Conservation (phyloP, 2,797 vertebrate species). For the Pangasius macronema region DNA sequence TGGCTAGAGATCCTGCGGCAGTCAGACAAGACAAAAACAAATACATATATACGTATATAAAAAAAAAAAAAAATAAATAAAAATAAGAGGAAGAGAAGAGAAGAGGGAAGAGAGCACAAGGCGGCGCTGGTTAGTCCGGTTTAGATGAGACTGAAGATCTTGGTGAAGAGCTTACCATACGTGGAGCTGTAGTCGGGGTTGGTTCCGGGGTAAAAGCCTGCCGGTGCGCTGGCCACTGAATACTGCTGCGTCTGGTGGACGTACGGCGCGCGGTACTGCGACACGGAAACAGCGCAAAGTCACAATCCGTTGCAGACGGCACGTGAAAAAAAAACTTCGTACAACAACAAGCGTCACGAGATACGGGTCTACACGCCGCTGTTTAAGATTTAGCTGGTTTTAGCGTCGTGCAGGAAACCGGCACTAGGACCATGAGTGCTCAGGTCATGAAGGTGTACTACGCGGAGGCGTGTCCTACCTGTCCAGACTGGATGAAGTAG, state of each 20-base stretch:
- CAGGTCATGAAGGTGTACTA: neutral
- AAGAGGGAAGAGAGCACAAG: neutral
- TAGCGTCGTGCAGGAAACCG: neutral
- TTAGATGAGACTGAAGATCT: conserved; percentile 21
- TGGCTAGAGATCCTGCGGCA: conserved; percentile 67
- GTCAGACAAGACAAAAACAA: conserved; percentile 26
- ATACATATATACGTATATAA: neutral
- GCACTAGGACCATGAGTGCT: neutral
- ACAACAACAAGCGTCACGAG: too few species aligned
- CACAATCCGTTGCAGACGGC: neutral
- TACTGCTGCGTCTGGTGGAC: conserved; percentile 92
- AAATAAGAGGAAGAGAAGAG: neutral
- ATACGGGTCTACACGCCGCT: too few species aligned
- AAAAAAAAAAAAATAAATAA: neutral
- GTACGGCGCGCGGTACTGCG: conserved; percentile 82
- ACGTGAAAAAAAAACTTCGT: too few species aligned
- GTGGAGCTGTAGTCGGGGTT: conserved; percentile 85
- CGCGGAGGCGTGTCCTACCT: conserved; percentile 72
- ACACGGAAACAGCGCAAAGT: neutral
- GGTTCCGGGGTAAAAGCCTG: conserved; percentile 89
- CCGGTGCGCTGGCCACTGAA: conserved; percentile 85
- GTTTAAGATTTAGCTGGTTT: neutral
- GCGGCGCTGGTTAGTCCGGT: neutral
- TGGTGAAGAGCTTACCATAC: conserved; percentile 80
- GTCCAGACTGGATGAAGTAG: conserved; percentile 87